These are phyloP conservation scores for Cliona cf. orientalis DNA, from an alignment of 37 sponge, comb jelly and placozoan genomes.

Conservation along the genomic window DNA sequence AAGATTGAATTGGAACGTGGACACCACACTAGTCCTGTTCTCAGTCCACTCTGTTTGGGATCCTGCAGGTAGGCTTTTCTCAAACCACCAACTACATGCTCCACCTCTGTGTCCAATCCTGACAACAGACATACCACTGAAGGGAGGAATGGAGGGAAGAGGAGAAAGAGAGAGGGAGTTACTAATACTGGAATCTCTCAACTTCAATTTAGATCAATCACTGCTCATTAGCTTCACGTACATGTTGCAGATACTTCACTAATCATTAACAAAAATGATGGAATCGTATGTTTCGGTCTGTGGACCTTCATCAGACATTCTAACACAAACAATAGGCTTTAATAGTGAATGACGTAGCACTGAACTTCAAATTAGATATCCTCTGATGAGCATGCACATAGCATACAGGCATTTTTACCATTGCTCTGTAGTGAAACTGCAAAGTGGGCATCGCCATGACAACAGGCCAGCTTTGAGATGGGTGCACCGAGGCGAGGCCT, in stretches of 20 bases:
- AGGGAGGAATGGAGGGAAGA: too few species aligned
- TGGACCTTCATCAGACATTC: too few species aligned
- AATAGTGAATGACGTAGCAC: not conserved
- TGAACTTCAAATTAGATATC: not conserved
- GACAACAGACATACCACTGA: constrained; percentile 74
- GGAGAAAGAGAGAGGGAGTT: not conserved
- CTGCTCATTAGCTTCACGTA: too few species aligned
- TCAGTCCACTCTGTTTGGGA: constrained; percentile 54
- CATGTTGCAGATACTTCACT: too few species aligned
- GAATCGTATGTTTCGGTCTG: too few species aligned
- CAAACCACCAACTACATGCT: constrained; percentile 53
- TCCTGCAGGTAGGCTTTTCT: constrained; percentile 28
- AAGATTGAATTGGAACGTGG: constrained; percentile 59
- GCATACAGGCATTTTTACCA: constrained; percentile 49
- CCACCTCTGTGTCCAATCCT: constrained; percentile 53
- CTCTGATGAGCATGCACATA: not conserved
- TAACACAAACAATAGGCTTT: too few species aligned
- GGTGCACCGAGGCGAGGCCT: constrained; percentile 79
- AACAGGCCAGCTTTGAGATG: constrained; percentile 60
- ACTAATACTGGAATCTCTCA: too few species aligned
- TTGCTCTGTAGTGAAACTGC: constrained; percentile 73
- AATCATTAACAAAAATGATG: too few species aligned
- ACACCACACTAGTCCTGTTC: constrained; percentile 65
- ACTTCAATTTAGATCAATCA: too few species aligned
- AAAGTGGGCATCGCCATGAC: constrained; percentile 60